A percentile compares a stretch with the other conserved stretches of the same genome.
phyloP scores from a whole-genome alignment of 2,888 invertebrate genomes.

The Rambutsinella grinnellia region DNA sequence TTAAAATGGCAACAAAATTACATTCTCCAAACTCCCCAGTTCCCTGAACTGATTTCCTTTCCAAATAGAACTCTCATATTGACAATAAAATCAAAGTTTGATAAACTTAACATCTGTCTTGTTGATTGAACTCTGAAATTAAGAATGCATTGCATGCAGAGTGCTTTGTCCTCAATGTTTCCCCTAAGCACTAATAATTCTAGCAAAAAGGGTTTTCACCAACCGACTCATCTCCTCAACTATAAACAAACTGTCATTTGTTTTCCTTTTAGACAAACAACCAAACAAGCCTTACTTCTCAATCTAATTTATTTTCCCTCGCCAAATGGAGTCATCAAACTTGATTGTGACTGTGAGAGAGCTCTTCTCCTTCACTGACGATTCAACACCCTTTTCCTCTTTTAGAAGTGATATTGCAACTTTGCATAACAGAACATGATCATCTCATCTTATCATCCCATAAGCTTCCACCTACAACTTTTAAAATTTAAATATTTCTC shows the following conservation, averaged over 20 bases:
- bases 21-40: neutral
- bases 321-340: neutral
- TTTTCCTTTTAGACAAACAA: neutral
- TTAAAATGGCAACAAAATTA: no score
- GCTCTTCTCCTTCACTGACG: neutral
- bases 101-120: neutral
- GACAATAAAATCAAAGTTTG: neutral
- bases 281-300: neutral
- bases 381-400: neutral
- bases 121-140: neutral
- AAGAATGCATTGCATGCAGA: neutral
- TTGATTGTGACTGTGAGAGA: neutral
- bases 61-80: neutral
- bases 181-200: neutral
- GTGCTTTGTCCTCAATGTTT: no score
- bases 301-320: neutral
- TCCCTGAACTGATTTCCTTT: slow-evolving; percentile 8
- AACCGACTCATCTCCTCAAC: neutral
- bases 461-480: neutral
- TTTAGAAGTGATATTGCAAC: neutral
- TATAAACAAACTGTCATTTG: neutral
- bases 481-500: neutral
- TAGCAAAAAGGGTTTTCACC: neutral
- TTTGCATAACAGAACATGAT: neutral
- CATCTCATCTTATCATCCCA: neutral